phyloP scores from a whole-genome alignment of 1,140 invertebrate genomes.

The Drosophila rhopaloa region DNA sequence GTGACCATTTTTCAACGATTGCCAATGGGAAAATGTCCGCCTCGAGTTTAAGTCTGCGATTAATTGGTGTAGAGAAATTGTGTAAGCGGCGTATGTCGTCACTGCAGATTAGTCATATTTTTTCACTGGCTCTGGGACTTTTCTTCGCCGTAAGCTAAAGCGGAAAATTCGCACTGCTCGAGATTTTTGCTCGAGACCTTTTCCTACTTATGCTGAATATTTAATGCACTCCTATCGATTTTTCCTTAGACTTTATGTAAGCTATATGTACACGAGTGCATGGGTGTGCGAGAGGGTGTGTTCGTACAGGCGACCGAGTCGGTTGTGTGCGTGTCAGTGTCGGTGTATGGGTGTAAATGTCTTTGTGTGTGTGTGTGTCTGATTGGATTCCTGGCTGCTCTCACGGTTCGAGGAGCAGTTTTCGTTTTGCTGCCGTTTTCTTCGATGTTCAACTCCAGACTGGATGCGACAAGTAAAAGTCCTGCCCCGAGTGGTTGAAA shows the following conservation, averaged over 20 bases:
- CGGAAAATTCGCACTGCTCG: conserved; percentile 23
- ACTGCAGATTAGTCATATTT: conserved; percentile 83
- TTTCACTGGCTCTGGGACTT: conserved; percentile 32
- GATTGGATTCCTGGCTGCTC: conserved; percentile 72
- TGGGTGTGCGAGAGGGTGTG: conserved; percentile 54
- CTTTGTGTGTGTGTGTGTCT: conserved; percentile 56
- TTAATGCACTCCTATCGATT: conserved; percentile 79
- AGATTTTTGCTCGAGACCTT: conserved; percentile 41
- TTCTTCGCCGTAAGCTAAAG: conserved; percentile 38
- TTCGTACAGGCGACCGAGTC: conserved; percentile 40
- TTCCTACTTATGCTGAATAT: conserved; percentile 60
- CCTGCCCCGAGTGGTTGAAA: conserved; percentile 68
- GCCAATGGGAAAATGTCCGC: conserved; percentile 38
- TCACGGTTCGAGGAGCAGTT: conserved; percentile 72
- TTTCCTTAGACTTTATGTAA: conserved; percentile 81
- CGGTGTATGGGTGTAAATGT: conserved; percentile 34
- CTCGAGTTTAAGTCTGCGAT: conserved; percentile 24
- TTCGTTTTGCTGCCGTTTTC: conserved; percentile 79
- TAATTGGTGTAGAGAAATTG: conserved; percentile 80
- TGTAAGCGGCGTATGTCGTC: conserved; percentile 82
- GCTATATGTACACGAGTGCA: conserved; percentile 58
- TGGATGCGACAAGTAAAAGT: conserved; percentile 77
- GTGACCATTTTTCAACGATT: conserved; percentile 74
- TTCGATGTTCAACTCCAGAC: conserved; percentile 84
- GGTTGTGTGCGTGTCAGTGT: conserved; percentile 53